Percentiles rank a stretch among this genome's conserved stretches.
Conservation (phyloP, 2,797 vertebrate species). For the Acrocephalus scirpaceus region DNA sequence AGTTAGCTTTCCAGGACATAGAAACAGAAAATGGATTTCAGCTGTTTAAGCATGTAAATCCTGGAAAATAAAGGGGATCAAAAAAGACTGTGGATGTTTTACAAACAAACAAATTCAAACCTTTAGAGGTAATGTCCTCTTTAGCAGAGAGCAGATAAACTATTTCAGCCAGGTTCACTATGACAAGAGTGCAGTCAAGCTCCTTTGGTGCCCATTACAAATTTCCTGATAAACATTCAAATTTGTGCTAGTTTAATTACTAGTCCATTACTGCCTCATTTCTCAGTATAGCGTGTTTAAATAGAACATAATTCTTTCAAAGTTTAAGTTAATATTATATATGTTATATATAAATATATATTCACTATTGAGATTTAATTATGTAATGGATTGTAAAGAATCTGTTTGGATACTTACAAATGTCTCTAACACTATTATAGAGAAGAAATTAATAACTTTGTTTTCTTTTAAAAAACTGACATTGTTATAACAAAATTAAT, state of each 20-base stretch:
- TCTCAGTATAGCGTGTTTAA: slow-evolving; percentile 74
- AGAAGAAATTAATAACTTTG: slow-evolving; percentile 76
- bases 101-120: background rate
- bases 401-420: slow-evolving; percentile 78
- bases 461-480: slow-evolving; percentile 74
- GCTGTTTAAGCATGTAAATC: background rate
- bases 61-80: slow-evolving; percentile 30
- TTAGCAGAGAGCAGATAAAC: background rate
- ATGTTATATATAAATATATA: slow-evolving; percentile 81
- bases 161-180: background rate
- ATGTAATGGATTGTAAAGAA: slow-evolving; percentile 82
- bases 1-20: slow-evolving; percentile 1
- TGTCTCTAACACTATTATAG: slow-evolving; percentile 76
- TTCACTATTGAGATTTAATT: slow-evolving; percentile 80
- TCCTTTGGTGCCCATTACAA: slow-evolving; percentile 13
- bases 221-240: slow-evolving; percentile 46
- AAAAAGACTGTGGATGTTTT: background rate
- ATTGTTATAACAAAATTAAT: slow-evolving; percentile 79
- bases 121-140: background rate
- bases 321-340: slow-evolving; percentile 82
- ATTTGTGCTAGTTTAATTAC: slow-evolving; percentile 72
- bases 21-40: slow-evolving; percentile 1
- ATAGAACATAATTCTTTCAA: slow-evolving; percentile 82
- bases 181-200: background rate
- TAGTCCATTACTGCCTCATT: slow-evolving; percentile 75